Base-by-base conservation (phyloP, 2,888 invertebrate species). In the Ichneumon xanthorius region DNA sequence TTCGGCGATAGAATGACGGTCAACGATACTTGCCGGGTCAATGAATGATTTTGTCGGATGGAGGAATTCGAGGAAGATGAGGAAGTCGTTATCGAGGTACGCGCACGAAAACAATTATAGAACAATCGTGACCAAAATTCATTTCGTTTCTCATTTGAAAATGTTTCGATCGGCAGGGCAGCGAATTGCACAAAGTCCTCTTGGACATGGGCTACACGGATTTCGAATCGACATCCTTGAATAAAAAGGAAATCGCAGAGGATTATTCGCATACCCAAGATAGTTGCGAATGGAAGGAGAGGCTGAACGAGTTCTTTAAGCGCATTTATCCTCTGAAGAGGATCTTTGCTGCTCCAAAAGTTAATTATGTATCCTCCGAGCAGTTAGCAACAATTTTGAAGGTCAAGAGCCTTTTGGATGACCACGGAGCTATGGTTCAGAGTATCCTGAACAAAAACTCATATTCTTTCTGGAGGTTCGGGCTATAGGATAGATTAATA, bases 71-170 rank as follows among this genome's bases (percentile, higher is more conserved):
- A 90, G 4, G 91, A 91, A 83, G 92, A 93, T 11, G 93, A 92
- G 76, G 91, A 92, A 85, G 90, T 93, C 26, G 82, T 93, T 16
- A 88, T 93, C 73, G 90, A 93, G 89, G 93, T 92, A 89, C 83
- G 76, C 55, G 22, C 4, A 14, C 30, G 53, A 48, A 53, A 53
- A 33, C 53, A 33, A 19, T 58, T 6, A 14, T 16, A 48, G 16
- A 48, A 76, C 61, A 55, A 61, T 81, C 16, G 70, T 40, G 37
- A 72, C 61, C 33, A 73, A n/a, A 58, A n/a, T 30, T 80, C 45
- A 0, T 53, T 79, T 14, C 70, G 67, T 37, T 68, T 4, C 50
- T 77, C 30, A 19, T 70, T 78, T 30, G 58, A 9, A 6, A 40
- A 19, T 37, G n/a, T 40, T 67, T 40, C 4, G n/a, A 37, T 67